Evolutionary conservation across 2,797 vertebrate genomes (phyloP).

Genomic region (Poeciliopsis gracilis): DNA sequence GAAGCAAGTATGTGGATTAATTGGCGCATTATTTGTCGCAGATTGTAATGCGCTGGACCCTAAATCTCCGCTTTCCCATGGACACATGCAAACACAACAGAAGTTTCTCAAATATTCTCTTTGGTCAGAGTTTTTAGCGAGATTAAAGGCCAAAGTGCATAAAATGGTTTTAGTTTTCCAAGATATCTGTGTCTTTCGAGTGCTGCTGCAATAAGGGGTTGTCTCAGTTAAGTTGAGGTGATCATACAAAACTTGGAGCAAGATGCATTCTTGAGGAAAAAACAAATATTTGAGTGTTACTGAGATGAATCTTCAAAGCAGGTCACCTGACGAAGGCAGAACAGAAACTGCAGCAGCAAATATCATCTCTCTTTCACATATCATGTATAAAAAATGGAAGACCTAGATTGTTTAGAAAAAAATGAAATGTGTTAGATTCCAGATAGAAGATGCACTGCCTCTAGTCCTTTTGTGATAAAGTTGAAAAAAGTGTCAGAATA

Average conservation of each 20-base stretch:
- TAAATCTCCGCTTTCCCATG: no score
- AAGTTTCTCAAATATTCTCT: no score
- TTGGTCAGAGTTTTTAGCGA: no score
- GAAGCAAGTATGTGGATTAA: no score
- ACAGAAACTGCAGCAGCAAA: not conserved
- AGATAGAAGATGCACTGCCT: not conserved
- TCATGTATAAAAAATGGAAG: not conserved
- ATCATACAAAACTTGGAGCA: not conserved
- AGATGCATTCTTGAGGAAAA: not conserved
- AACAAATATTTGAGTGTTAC: not conserved
- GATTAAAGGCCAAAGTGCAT: no score
- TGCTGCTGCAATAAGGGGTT: not conserved
- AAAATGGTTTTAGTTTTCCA: no score
- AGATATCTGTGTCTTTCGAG: not conserved
- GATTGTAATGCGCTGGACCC: no score
- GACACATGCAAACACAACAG: no score
- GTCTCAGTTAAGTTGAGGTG: not conserved
- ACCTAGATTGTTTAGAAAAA: not conserved
- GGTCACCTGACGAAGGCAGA: not conserved
- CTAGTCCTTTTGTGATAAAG: no score
- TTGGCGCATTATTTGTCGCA: no score
- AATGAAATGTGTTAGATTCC: not conserved
- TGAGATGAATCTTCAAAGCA: not conserved
- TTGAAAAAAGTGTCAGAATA: not conserved
- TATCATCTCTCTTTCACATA: not conserved